Base-by-base conservation (phyloP, 1,140 invertebrate species). In the Yoshiicerus persimilis region DNA sequence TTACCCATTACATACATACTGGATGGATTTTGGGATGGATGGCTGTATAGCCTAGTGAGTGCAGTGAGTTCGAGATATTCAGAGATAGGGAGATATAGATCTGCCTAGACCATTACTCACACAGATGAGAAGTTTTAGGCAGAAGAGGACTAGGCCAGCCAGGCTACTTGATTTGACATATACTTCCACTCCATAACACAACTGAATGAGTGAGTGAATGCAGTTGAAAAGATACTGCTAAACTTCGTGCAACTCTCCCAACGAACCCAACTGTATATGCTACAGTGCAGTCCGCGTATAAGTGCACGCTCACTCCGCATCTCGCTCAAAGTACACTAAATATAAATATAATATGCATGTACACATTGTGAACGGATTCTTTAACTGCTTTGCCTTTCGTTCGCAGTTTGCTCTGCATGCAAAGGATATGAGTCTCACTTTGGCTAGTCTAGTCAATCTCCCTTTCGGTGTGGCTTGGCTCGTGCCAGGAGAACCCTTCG, bases 401-500 rank as follows among this genome's bases (percentile, higher is more conserved):
- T 27, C 27, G 27, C 10, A 70, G 23, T 30, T 11, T n/a, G 10
- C 64, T 2, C 13, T 47, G 11, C 41, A 47, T 47, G 41, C 47
- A 56, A n/a, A 56, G 47, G 47, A 56, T 56, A 56, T 56, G 47
- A 16, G 47, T 47, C 41, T 47, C 41, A n/a, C 2, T n/a, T n/a
- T 20, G 47, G 1, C 41, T 47, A 20, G 8, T 47, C 11, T 47
- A 56, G 47, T 36, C 27, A 80, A 32, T 80, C 64, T 86, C 39
- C 56, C 85, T 64, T 30, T 86, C 47, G 47, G 47, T 20, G 47
- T 56, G 47, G 13, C n/a, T 16, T 85, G 83, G 83, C 83, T 85
- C 83, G 83, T 85, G 83, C 39, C 83, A 85, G 39, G 41, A 62
- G 83, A 85, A 85, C 83, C 83, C 75, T 80, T 80, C 75, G 75